Evolutionary conservation across 2,888 invertebrate species (phyloP), one percentile per base, ranked within the genome.

Genomic region (Macrophya alboannulata): DNA sequence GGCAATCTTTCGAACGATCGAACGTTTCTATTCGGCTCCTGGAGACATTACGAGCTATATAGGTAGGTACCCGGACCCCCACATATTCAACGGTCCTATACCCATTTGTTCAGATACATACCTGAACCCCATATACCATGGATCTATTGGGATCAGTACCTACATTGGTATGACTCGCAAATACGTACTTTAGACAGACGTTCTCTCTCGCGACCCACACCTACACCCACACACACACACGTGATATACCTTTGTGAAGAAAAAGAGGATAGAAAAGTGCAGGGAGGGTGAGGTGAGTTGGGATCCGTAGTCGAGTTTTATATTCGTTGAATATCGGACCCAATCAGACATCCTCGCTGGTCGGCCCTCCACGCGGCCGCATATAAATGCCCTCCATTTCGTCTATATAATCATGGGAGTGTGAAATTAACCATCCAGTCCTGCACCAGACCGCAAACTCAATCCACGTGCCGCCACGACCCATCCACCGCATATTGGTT

Each of bases 331-430:
- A 91, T 89, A 91, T 91, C 90, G 90, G 89, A 90, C 89, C 89
- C 90, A 91, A 91, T 91, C 91, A 90, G 89, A 89, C 87, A 87
- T 87, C 86, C 86, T 84, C 74, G 88, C 87, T 88, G 48, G 40
- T 43, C 68, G 83, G 83, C 68, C 83, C 83, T 83, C 83, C 85
- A 86, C 87, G 88, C 88, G 86, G 87, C 89, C 89, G 91, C 90
- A 92, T 92, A 92, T 92, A 92, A 92, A 92, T 92, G 91, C 90
- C 90, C 90, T 89, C 91, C 89, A 90, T 91, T 91, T 90, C 91
- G 90, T 91, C 90, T 91, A 92, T 92, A 92, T 92, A 92, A 92
- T 92, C 92, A 92, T 91, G 91, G 92, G 89, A 92, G 92, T 92
- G 92, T 92, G 92, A 92, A 92, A 92, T 92, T 92, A 92, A 92